Evolutionary conservation across 2,888 invertebrate species (phyloP), one percentile per base, ranked within the genome.

Genomic region (Xestia c-nigrum): DNA sequence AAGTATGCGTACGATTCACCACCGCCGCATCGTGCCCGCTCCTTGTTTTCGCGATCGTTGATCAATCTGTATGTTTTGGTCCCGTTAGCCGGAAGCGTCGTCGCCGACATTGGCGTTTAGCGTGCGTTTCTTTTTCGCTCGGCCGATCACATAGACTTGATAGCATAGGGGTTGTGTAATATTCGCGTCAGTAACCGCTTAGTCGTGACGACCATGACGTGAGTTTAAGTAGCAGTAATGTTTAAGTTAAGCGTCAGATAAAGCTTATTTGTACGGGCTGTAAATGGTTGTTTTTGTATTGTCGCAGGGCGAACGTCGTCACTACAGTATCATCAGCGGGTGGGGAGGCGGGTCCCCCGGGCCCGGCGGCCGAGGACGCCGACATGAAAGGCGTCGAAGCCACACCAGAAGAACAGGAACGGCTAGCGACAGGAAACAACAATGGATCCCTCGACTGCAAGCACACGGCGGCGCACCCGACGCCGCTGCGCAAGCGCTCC

Each of bases 401-500:
- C 87, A 96, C 96, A 88, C 93, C 96, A 86, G 96, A 96, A 90
- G 96, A 96, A 92, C 96, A 96, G 88, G 96, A 96, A 91, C 93
- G 96, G 83, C 88, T 96, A 88, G 96, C 96, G 78, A 94, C 95
- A 75, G 96, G 96, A 82, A 97, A 97, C 86, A 97, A 97, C 89
- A 99, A 99, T 95, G 99, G 99, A 69, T 96, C 95, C 55, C 97
- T 99, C 89, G 98, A 98, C 81, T 98, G 98, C 74, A 98, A 98
- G 90, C 97, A 98, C 82, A 98, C 99, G 0, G 95, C 96, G 73
- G 78, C 76, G 43, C 85, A 87, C 69, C 88, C 90, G 57, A 89
- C 93, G 89, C 89, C 92, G 75, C 98, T 98, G 0, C 96, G 95
- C 66, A 96, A 98, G 78, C 98, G 98, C 89, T 92, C 96, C 74